Evolutionary conservation across 1,140 invertebrate species (phyloP).

Genomic region (Archivesica marissinica): DNA sequence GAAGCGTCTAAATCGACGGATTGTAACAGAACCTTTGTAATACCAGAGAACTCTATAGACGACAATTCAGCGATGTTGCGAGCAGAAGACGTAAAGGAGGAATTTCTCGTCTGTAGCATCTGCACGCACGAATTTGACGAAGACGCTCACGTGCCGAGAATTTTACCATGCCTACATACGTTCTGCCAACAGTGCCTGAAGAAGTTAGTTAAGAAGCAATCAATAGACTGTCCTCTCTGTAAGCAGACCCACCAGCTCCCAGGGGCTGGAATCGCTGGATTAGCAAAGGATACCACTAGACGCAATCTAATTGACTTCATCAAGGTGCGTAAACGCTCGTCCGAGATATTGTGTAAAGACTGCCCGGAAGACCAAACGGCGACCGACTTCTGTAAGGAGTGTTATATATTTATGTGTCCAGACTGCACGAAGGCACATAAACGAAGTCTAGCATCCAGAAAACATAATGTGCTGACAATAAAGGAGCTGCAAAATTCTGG

Average conservation of each 20-base stretch:
- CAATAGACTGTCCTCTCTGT: slow-evolving; percentile 64
- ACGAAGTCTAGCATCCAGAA: slow-evolving; percentile 66
- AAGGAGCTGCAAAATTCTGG: slow-evolving; percentile 57
- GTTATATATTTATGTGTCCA: slow-evolving; percentile 70
- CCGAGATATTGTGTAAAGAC: slow-evolving; percentile 68
- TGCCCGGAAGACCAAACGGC: slow-evolving; percentile 70
- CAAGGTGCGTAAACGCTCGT: slow-evolving; percentile 63
- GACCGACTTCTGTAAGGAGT: slow-evolving; percentile 69
- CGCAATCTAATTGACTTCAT: slow-evolving; percentile 68
- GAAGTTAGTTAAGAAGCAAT: slow-evolving; percentile 54
- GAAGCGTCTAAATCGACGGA: neutral
- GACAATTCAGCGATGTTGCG: slow-evolving; percentile 54
- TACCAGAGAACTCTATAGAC: neutral
- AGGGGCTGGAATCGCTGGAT: slow-evolving; percentile 45
- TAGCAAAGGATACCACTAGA: slow-evolving; percentile 69
- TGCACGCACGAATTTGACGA: slow-evolving; percentile 68
- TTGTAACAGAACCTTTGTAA: slow-evolving; percentile 28
- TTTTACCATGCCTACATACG: slow-evolving; percentile 70
- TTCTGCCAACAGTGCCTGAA: slow-evolving; percentile 67
- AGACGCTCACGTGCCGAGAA: slow-evolving; percentile 62
- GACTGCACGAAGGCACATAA: slow-evolving; percentile 67
- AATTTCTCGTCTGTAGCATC: slow-evolving; percentile 67
- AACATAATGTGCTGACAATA: slow-evolving; percentile 60
- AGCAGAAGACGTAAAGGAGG: slow-evolving; percentile 67
- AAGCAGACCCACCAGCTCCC: slow-evolving; percentile 61